Evolutionary conservation across 2,888 invertebrate species (phyloP), one percentile per base, ranked within the genome.

Genomic region (Hoplodrina ambigua): DNA sequence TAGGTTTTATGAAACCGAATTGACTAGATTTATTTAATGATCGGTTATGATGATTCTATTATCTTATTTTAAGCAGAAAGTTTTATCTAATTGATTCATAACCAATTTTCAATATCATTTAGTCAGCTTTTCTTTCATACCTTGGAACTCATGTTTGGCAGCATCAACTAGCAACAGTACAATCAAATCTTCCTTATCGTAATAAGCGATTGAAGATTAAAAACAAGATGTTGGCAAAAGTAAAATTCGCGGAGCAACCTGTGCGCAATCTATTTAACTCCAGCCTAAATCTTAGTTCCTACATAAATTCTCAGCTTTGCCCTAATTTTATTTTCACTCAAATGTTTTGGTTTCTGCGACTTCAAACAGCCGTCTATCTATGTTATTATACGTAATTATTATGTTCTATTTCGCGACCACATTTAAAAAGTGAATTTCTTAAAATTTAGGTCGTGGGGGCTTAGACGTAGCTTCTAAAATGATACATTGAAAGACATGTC

Each of bases 281-380:
- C 55, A 70, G 60, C 64, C 75, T 80, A 75, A 70, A 72, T 81
- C 59, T 57, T 49, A 20, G 59, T 72, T 66, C 52, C 60, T 67
- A 70, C 41, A 67, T 63, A 70, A 63, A 83, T 83, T 72, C 67
- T 72, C 59, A 63, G 58, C 53, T 53, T 69, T 70, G 74, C 50
- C 74, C 80, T 82, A 71, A 69, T 62, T 75, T 72, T 64, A 59
- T 70, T 69, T 73, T 62, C 54, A 33, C 46, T 59, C 37, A 59
- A 65, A 57, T 69, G 55, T 69, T 80, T 82, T 69, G 54, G 67
- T 65, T 70, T 62, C 56, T 56, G 67, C 56, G 64, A 75, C 75
- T 81, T 66, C 69, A 69, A 78, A 81, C 69, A 70, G 72, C 19
- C 60, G 52, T 56, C 50, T 72, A 64, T 60, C 62, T 60, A 37